Evolutionary conservation across 2,888 invertebrate genomes (phyloP).

Genomic region (Mechanitis messenoides): DNA sequence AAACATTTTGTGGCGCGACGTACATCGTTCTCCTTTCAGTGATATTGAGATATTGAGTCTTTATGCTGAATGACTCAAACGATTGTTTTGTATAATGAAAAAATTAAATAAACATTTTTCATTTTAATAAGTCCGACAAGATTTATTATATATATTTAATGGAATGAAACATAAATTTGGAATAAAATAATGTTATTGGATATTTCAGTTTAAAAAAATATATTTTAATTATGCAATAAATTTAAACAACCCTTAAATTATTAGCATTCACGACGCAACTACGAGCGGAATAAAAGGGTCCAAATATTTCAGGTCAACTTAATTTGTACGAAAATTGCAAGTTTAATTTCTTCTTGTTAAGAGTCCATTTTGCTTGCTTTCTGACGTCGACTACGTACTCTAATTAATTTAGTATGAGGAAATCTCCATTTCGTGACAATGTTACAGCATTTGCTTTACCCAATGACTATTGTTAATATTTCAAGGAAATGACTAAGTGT

Average conservation of each 20-base stretch:
- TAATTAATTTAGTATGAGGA: conserved; percentile 69
- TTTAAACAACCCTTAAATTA: conserved; percentile 67
- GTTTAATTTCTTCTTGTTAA: conserved; percentile 58
- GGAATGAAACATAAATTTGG: conserved; percentile 3
- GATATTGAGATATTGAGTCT: conserved; percentile 32
- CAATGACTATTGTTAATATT: conserved; percentile 51
- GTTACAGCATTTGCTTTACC: conserved; percentile 57
- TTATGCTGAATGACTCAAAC: conserved; percentile 46
- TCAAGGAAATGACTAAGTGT: conserved; percentile 37
- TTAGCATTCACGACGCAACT: conserved; percentile 70
- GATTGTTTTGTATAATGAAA: conserved; percentile 40
- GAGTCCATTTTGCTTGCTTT: conserved; percentile 54
- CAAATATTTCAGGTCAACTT: conserved; percentile 67
- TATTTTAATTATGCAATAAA: conserved; percentile 71
- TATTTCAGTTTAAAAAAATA: conserved; percentile 51
- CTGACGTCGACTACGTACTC: conserved; percentile 41
- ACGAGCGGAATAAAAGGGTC: conserved; percentile 65
- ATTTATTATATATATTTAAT: no score
- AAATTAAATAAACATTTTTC: no score
- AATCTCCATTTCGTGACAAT: conserved; percentile 66
- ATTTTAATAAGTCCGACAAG: no score
- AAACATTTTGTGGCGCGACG: conserved; percentile 69
- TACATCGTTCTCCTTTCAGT: conserved; percentile 68
- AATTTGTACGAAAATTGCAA: conserved; percentile 60
- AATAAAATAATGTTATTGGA: conserved; percentile 32